Percentiles rank a stretch among this genome's conserved stretches.
Conservation (phyloP, 2,888 invertebrate genomes). For the Crepidodera aurea region DNA sequence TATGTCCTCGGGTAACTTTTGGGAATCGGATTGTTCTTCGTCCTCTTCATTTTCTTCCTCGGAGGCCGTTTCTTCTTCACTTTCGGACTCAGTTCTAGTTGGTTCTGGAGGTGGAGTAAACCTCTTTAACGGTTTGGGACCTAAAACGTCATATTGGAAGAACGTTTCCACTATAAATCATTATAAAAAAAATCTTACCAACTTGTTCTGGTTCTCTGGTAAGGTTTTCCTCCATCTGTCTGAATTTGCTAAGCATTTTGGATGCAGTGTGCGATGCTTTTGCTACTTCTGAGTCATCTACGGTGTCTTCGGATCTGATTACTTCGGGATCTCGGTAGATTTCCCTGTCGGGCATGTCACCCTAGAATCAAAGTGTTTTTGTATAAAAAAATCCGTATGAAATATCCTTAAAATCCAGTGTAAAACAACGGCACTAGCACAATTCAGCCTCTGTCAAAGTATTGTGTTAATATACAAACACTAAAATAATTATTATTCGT, state of each 20-base stretch:
- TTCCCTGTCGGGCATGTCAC: constrained; percentile 76
- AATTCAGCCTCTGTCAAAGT: no score
- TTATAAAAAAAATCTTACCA: constrained; percentile 43
- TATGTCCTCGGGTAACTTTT: constrained; percentile 54
- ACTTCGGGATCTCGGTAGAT: constrained; percentile 77
- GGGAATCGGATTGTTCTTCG: constrained; percentile 54
- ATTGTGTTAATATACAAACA: no score
- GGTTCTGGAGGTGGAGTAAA: constrained; percentile 89
- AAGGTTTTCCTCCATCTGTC: constrained; percentile 83
- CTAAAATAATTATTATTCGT: no score
- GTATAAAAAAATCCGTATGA: no score
- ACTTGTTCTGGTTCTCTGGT: constrained; percentile 62
- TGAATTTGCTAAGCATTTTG: constrained; percentile 87
- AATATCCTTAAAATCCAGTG: no score
- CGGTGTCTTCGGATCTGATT: constrained; percentile 68
- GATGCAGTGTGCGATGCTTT: constrained; percentile 78
- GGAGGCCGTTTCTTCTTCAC: constrained; percentile 59
- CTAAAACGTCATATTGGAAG: constrained; percentile 36
- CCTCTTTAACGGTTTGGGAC: constrained; percentile 84
- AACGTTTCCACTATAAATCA: no score
- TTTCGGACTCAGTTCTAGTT: constrained; percentile 53
- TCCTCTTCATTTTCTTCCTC: constrained; percentile 62
- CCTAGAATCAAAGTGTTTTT: constrained; percentile 55
- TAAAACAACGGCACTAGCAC: no score
- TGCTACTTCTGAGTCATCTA: constrained; percentile 64